phyloP scores from a whole-genome alignment of 2,888 invertebrate species.

The Empis livida region DNA sequence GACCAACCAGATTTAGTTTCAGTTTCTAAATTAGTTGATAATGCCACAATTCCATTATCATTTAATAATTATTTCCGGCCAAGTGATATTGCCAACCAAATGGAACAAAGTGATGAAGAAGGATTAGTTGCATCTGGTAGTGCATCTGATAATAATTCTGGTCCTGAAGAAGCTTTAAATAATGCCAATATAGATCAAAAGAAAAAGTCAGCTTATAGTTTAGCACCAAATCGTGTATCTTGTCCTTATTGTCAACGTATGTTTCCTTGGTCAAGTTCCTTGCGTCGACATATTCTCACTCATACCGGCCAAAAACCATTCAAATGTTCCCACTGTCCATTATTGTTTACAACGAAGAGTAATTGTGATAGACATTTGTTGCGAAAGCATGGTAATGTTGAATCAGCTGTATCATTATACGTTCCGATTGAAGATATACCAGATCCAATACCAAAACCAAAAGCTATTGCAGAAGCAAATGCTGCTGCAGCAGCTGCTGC shows the following conservation, averaged over 20 bases:
- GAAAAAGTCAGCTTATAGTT: slow-evolving; percentile 88
- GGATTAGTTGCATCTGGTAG: slow-evolving; percentile 64
- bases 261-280: slow-evolving; percentile 93
- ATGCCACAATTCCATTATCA: slow-evolving; percentile 49
- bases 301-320: slow-evolving; percentile 96
- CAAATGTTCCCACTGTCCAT: slow-evolving; percentile 84
- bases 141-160: slow-evolving; percentile 72
- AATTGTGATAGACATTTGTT: slow-evolving; percentile 91
- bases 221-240: slow-evolving; percentile 85
- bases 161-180: slow-evolving; percentile 52
- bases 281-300: slow-evolving; percentile 82
- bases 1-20: slow-evolving; percentile 61
- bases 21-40: slow-evolving; percentile 60
- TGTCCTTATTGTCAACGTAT: slow-evolving; percentile 89
- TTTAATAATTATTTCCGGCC: slow-evolving; percentile 52
- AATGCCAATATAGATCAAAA: slow-evolving; percentile 37
- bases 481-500: slow-evolving; percentile 22
- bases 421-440: slow-evolving; percentile 39
- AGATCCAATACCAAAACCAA: slow-evolving; percentile 31
- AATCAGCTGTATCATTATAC: slow-evolving; percentile 35
- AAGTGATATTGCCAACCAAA: slow-evolving; percentile 31
- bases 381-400: slow-evolving; percentile 64
- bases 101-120: slow-evolving; percentile 49
- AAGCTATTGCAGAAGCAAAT: slow-evolving; percentile 31
- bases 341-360: slow-evolving; percentile 92